phyloP scores from a whole-genome alignment of 2,113 vertebrate species.

The Orcinus orca region DNA sequence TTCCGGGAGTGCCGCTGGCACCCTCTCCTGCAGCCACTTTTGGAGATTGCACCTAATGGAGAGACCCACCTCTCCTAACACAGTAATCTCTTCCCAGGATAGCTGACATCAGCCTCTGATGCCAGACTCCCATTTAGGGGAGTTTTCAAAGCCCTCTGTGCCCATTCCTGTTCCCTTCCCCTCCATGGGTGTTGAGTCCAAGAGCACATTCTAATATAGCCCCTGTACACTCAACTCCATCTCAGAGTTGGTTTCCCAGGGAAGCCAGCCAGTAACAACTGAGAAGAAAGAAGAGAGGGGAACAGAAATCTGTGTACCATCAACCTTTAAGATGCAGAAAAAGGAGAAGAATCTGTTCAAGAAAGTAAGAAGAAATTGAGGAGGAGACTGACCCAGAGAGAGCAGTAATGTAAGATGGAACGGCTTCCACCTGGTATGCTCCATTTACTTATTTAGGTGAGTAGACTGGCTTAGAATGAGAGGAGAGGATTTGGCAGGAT shows the following conservation, averaged over 20 bases:
- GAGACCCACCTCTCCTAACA: accelerated
- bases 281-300: not conserved
- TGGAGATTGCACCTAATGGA: not conserved
- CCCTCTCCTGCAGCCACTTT: accelerated
- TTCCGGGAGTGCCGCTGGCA: not conserved
- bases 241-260: not conserved
- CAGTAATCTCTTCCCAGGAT: not conserved
- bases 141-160: not conserved
- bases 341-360: not conserved
- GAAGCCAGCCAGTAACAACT: not conserved
- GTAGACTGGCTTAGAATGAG: not conserved
- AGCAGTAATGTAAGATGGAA: not conserved
- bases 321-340: not conserved
- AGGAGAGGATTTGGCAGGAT: not conserved
- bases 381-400: not conserved
- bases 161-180: not conserved
- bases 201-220: accelerated
- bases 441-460: not conserved
- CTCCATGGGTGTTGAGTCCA: not conserved
- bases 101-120: not conserved
- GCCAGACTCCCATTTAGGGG: not conserved
- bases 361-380: not conserved
- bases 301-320: not conserved
- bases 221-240: not conserved
- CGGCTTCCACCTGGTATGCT: not conserved